phyloP scores from a whole-genome alignment of 2,797 vertebrate species.

The Falco berigora region DNA sequence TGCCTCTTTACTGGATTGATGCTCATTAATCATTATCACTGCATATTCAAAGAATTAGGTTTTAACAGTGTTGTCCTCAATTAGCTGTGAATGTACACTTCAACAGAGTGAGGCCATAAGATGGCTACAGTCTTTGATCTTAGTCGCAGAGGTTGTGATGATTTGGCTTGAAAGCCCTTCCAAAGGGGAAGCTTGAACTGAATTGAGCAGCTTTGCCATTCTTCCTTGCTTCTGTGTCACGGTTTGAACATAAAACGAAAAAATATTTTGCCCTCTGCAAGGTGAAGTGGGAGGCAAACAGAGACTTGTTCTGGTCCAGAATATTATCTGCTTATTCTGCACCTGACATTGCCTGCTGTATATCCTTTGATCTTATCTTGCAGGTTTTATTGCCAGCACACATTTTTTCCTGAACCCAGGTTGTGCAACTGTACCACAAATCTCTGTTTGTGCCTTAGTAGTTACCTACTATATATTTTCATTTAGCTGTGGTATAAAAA shows the following conservation, averaged over 20 bases:
- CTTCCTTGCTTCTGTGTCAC: background rate
- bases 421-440: background rate
- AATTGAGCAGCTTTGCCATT: background rate
- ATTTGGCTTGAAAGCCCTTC: background rate
- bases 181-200: background rate
- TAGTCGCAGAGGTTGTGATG: background rate
- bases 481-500: background rate
- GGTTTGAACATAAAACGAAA: background rate
- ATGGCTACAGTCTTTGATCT: background rate
- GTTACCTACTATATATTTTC: background rate
- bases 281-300: background rate
- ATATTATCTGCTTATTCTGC: background rate
- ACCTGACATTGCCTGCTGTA: background rate
- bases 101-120: background rate
- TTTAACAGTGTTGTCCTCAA: background rate
- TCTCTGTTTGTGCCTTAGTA: background rate
- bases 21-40: background rate
- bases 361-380: background rate
- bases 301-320: background rate
- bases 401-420: background rate
- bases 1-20: background rate
- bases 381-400: background rate
- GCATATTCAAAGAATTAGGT: background rate
- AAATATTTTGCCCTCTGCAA: background rate
- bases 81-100: background rate